A percentile compares a stretch with the other conserved stretches of the same genome.
These are phyloP conservation scores for Ornithoptera priamus DNA, from an alignment of 2,888 invertebrate species.

Conservation along the genomic window DNA sequence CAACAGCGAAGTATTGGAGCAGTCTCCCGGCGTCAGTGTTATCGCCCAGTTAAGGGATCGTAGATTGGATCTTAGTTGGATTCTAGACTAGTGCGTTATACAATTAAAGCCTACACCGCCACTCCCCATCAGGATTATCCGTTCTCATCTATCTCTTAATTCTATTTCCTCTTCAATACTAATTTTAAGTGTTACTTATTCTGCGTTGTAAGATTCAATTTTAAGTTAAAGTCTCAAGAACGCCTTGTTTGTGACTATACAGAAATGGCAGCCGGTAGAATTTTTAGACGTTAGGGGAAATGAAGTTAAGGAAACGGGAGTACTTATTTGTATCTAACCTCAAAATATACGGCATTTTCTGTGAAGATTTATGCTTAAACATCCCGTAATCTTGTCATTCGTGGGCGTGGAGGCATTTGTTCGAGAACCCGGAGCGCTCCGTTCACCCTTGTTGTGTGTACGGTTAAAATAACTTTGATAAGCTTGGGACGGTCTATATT, in stretches of 20 bases:
- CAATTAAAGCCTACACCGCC: too few species aligned
- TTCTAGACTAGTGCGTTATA: too few species aligned
- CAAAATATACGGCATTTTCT: slow-evolving; percentile 70
- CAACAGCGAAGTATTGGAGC: too few species aligned
- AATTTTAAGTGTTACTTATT: too few species aligned
- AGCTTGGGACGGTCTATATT: slow-evolving; percentile 66
- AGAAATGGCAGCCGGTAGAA: slow-evolving; percentile 35
- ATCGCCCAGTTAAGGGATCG: too few species aligned
- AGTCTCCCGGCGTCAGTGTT: too few species aligned
- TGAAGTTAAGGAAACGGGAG: slow-evolving; percentile 50
- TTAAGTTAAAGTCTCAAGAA: neutral
- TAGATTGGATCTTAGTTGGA: too few species aligned
- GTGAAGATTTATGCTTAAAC: slow-evolving; percentile 73
- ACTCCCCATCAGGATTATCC: too few species aligned
- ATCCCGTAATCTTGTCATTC: slow-evolving; percentile 69
- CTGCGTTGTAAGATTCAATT: neutral
- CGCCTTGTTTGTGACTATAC: neutral
- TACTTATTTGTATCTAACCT: slow-evolving; percentile 69
- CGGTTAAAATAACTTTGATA: slow-evolving; percentile 70
- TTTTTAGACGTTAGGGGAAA: slow-evolving; percentile 32
- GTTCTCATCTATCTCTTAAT: too few species aligned
- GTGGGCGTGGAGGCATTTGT: slow-evolving; percentile 75
- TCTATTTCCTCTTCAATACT: too few species aligned
- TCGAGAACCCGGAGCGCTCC: slow-evolving; percentile 47
- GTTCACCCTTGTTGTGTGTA: slow-evolving; percentile 64